phyloP scores from a whole-genome alignment of 2,113 vertebrate species.

The Macquaria ambigua region DNA sequence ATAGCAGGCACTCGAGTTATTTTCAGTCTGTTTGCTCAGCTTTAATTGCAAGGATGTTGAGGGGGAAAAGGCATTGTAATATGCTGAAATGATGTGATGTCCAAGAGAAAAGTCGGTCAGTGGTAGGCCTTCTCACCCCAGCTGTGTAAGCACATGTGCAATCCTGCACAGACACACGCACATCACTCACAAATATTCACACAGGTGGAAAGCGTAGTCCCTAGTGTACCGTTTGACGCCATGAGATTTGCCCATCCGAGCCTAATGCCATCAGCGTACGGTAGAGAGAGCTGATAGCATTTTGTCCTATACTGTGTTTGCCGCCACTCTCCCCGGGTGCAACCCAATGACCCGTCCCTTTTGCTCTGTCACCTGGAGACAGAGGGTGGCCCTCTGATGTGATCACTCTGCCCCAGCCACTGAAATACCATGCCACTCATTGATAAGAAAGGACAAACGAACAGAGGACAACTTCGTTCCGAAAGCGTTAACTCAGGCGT shows the following conservation, averaged over 20 bases:
- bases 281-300: slow-evolving; percentile 72
- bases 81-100: slow-evolving; percentile 30
- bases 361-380: slow-evolving; percentile 67
- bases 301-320: slow-evolving; percentile 71
- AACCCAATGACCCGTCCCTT: slow-evolving; percentile 70
- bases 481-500: slow-evolving; percentile 5
- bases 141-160: slow-evolving; percentile 60
- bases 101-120: slow-evolving; percentile 46
- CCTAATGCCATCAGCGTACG: slow-evolving; percentile 73
- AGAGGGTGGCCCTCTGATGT: slow-evolving; percentile 42
- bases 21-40: slow-evolving; percentile 42
- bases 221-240: slow-evolving; percentile 43
- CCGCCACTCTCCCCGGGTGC: slow-evolving; percentile 57
- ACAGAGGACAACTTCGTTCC: not conserved
- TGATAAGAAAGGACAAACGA: slow-evolving; percentile 24
- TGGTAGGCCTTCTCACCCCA: slow-evolving; percentile 44
- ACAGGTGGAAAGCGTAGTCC: slow-evolving; percentile 74
- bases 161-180: slow-evolving; percentile 9
- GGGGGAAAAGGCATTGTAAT: not conserved
- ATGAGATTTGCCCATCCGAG: slow-evolving; percentile 63
- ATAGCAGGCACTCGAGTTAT: slow-evolving; percentile 22
- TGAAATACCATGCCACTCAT: slow-evolving; percentile 11
- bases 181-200: slow-evolving; percentile 45
- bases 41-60: slow-evolving; percentile 32
- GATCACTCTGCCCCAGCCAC: slow-evolving; percentile 26